Evolutionary conservation across 2,797 vertebrate genomes (phyloP).

Genomic region (Myoxocephalus aenaeus): DNA sequence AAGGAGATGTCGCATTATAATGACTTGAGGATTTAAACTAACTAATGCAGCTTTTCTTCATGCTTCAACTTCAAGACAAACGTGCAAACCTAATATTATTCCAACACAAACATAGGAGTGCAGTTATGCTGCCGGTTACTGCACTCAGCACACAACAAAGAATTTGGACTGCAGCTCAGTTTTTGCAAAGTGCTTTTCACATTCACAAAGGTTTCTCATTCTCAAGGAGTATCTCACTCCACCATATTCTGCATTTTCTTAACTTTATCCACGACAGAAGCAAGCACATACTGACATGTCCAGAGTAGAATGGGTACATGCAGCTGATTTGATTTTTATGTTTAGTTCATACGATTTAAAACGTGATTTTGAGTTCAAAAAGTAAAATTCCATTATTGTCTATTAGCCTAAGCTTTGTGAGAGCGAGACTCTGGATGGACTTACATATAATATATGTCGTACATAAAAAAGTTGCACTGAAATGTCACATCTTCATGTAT

Average conservation of each 20-base stretch:
- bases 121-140: neutral
- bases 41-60: neutral
- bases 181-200: neutral
- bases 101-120: neutral
- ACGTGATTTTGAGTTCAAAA: neutral
- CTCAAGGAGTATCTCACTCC: neutral
- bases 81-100: neutral
- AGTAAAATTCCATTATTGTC: neutral
- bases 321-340: neutral
- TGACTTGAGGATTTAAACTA: slow-evolving; percentile 10
- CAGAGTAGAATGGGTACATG: neutral
- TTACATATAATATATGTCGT: neutral
- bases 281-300: neutral
- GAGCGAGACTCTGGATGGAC: neutral
- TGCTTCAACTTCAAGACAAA: neutral
- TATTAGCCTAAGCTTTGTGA: neutral
- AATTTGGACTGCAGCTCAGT: neutral
- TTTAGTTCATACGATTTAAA: neutral
- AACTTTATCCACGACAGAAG: neutral
- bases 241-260: neutral
- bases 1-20: neutral
- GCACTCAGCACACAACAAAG: neutral
- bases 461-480: too few relatives aligned
- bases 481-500: neutral
- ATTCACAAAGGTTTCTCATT: neutral